Evolutionary conservation across 2,888 invertebrate genomes (phyloP), one percentile per base, ranked within the genome.

Genomic region (Blastobasis lacticolella): DNA sequence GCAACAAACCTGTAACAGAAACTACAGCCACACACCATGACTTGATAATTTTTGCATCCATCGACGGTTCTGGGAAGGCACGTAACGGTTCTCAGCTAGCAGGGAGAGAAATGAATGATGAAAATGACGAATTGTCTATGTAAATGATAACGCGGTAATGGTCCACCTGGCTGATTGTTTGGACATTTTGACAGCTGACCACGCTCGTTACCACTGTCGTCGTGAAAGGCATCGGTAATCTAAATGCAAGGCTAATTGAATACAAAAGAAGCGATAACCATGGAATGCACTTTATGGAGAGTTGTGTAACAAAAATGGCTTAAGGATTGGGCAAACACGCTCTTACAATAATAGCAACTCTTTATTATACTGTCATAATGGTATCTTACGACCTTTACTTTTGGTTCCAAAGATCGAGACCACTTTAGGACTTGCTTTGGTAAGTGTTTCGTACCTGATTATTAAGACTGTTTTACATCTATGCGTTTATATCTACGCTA

Each of bases 181-280:
- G 82, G 87, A 88, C 81, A 70, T 83, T 83, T 87, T 88, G 87
- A 88, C 88, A 88, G 88, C 80, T 84, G 87, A 86, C 87, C 87
- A 81, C 69, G 79, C 83, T 87, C 76, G 87, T 87, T 87, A 87
- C 83, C 82, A 81, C 75, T 83, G 84, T 84, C 76, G 72, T 80
- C 84, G 81, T 83, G 84, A 85, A 85, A 84, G 87, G 85, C 79
- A 82, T 79, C 82, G 64, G 81, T 79, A 78, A 84, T 79, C 81
- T 76, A 81, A 85, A 85, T 80, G 81, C 85, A 85, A 82, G 78
- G 85, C 86, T 87, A 88, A 88, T 88, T 85, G 87, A 86, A 84
- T 83, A 88, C 85, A 88, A 88, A 86, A 84, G 85, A 73, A 74
- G 74, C 71, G 83, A 86, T 84, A 81, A 79, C 77, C 63, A 67